Conservation (phyloP, 1,140 invertebrate genomes). For the Drosophila subobscura region DNA sequence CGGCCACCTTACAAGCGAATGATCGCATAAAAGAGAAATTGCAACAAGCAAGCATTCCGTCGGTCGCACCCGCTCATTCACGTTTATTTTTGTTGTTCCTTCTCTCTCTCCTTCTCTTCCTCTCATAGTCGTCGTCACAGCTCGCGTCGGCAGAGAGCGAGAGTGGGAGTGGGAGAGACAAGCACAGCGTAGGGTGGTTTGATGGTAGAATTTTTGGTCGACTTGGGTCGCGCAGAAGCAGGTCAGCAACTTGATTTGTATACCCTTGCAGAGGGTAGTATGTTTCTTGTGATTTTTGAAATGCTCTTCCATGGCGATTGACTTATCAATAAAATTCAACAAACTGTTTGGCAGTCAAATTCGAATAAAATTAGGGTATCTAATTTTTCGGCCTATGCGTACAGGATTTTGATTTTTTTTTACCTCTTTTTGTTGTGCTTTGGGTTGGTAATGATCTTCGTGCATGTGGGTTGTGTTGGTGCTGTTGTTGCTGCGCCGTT, state of each 20-base stretch:
- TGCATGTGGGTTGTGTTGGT: slow-evolving; percentile 72
- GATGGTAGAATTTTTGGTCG: slow-evolving; percentile 69
- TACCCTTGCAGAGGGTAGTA: slow-evolving; percentile 6
- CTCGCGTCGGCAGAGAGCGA: slow-evolving; percentile 59
- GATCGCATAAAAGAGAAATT: slow-evolving; percentile 80
- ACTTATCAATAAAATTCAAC: too few relatives aligned
- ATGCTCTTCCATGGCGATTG: too few relatives aligned
- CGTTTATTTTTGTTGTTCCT: slow-evolving; percentile 46
- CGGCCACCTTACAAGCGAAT: slow-evolving; percentile 76
- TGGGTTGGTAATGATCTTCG: slow-evolving; percentile 79
- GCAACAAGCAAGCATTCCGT: slow-evolving; percentile 65
- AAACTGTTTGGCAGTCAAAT: too few relatives aligned
- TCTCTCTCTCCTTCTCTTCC: slow-evolving; percentile 13
- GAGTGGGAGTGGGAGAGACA: slow-evolving; percentile 52
- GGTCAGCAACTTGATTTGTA: slow-evolving; percentile 77
- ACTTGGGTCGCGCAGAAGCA: slow-evolving; percentile 60
- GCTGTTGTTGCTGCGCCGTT: slow-evolving; percentile 13
- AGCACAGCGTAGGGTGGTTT: slow-evolving; percentile 65
- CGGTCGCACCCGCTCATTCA: slow-evolving; percentile 72
- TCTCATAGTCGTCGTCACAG: slow-evolving; percentile 27
- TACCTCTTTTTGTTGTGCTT: slow-evolving; percentile 41
- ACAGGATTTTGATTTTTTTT: slow-evolving; percentile 23
- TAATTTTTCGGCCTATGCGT: not conserved
- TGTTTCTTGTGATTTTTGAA: not conserved
- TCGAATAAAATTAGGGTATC: too few relatives aligned